phyloP scores from a whole-genome alignment of 2,888 invertebrate genomes.

The Fragum sueziense region DNA sequence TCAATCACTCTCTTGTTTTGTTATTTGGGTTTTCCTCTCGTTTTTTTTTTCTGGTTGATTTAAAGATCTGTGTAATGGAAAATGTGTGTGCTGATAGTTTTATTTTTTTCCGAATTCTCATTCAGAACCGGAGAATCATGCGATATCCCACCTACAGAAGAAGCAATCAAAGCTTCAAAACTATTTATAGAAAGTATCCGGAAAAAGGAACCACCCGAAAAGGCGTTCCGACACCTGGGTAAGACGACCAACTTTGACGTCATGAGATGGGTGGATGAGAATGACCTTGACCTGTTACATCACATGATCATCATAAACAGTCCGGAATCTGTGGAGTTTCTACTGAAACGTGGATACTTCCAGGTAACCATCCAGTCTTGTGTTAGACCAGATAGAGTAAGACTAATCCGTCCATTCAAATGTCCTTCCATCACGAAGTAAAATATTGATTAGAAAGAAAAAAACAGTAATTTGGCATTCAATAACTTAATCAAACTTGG shows the following conservation, averaged over 20 bases:
- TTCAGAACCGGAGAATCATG: not conserved
- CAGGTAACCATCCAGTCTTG: too few relatives aligned
- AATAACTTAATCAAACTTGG: too few relatives aligned
- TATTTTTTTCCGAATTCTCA: not conserved
- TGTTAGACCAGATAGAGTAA: too few relatives aligned
- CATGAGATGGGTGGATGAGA: constrained; percentile 67
- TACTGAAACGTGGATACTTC: constrained; percentile 65
- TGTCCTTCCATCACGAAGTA: too few relatives aligned
- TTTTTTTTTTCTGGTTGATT: too few relatives aligned
- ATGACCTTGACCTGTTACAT: constrained; percentile 74
- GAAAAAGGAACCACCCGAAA: constrained; percentile 49
- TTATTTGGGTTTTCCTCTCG: too few relatives aligned
- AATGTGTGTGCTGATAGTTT: not conserved
- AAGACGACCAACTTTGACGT: constrained; percentile 61
- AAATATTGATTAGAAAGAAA: too few relatives aligned
- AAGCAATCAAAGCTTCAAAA: constrained; percentile 37
- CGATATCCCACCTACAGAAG: constrained; percentile 41
- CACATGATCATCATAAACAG: constrained; percentile 73
- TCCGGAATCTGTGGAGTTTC: constrained; percentile 68
- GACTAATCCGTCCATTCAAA: too few relatives aligned
- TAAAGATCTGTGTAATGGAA: too few relatives aligned
- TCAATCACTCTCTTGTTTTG: too few relatives aligned
- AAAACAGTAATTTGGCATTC: too few relatives aligned
- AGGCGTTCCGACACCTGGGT: constrained; percentile 57
- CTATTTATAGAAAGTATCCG: constrained; percentile 57